Percentiles rank a stretch among this genome's conserved stretches.
These are phyloP conservation scores for Ophion ellenae DNA, from an alignment of 2,888 invertebrate species.

Conservation along the genomic window DNA sequence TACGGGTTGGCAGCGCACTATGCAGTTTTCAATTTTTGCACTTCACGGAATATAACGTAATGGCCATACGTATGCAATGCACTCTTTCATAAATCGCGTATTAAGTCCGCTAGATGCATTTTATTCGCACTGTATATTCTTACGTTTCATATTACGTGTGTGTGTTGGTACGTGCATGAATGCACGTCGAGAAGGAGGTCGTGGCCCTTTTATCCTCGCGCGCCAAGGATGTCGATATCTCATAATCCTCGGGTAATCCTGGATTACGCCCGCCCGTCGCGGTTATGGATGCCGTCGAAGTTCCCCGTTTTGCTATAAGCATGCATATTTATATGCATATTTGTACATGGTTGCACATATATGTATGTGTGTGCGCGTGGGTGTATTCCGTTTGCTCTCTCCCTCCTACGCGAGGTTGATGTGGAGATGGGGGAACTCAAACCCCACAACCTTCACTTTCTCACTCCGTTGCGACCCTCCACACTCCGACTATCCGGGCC, in stretches of 20 bases:
- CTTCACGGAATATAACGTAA: neutral
- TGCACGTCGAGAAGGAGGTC: constrained; percentile 56
- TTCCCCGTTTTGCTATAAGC: constrained; percentile 5
- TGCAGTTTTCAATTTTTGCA: neutral
- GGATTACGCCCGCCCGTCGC: constrained; percentile 57
- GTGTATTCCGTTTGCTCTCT: neutral
- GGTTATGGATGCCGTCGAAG: constrained; percentile 49
- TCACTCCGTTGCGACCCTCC: constrained; percentile 12
- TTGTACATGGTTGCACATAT: neutral
- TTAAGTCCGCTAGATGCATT: constrained; percentile 25
- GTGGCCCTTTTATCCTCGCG: constrained; percentile 61
- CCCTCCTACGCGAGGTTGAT: neutral
- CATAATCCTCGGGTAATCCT: constrained; percentile 65
- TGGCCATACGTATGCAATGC: neutral
- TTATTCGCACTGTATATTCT: constrained; percentile 12
- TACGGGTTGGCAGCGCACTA: neutral
- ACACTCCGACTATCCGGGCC: neutral
- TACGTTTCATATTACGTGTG: constrained; percentile 18
- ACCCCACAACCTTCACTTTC: neutral
- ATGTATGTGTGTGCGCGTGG: neutral
- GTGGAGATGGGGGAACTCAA: too few species aligned
- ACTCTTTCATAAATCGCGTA: constrained; percentile 10
- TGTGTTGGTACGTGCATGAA: constrained; percentile 24
- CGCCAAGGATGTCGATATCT: constrained; percentile 64
- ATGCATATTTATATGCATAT: neutral